Percentiles rank a stretch among this genome's conserved stretches.
Conservation (phyloP, 2,888 invertebrate genomes). For the Hirtodrosophila histrioides region DNA sequence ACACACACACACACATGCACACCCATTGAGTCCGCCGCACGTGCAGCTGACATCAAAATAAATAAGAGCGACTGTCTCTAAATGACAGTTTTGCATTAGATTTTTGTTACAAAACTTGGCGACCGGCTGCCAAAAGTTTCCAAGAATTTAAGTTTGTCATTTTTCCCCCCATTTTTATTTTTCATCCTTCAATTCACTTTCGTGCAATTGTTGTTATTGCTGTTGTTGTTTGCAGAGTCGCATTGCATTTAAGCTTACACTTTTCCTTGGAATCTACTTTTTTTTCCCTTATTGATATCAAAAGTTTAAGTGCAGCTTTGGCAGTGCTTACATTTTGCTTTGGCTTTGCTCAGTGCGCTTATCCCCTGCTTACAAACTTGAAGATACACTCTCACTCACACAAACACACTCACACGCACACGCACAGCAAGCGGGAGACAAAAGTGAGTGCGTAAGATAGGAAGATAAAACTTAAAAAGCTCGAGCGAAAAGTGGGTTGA, state of each 20-base stretch:
- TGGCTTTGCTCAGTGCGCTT: constrained; percentile 62
- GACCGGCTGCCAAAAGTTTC: constrained; percentile 43
- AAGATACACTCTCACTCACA: constrained; percentile 33
- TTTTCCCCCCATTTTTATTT: constrained; percentile 8
- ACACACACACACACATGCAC: constrained; percentile 10
- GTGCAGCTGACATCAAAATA: constrained; percentile 76
- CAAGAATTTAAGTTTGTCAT: constrained; percentile 24
- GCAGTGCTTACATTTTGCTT: constrained; percentile 73
- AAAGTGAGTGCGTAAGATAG: too few species aligned
- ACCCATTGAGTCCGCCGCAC: constrained; percentile 50
- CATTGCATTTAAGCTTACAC: constrained; percentile 48
- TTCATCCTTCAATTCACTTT: constrained; percentile 49
- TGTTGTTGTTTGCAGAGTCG: constrained; percentile 21
- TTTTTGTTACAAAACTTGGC: constrained; percentile 49
- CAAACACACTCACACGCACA: constrained; percentile 31
- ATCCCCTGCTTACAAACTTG: constrained; percentile 65
- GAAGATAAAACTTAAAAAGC: constrained; percentile 26
- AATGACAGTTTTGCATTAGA: constrained; percentile 80
- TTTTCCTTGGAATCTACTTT: constrained; percentile 16
- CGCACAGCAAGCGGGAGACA: neutral
- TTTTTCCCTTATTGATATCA: constrained; percentile 69
- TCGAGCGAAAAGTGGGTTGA: constrained; percentile 16
- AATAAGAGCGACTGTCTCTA: constrained; percentile 66
- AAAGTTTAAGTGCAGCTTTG: constrained; percentile 79
- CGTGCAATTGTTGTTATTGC: constrained; percentile 27